These are phyloP conservation scores for Diachasmimorpha longicaudata DNA, from an alignment of 1,140 invertebrate species.

Conservation along the genomic window DNA sequence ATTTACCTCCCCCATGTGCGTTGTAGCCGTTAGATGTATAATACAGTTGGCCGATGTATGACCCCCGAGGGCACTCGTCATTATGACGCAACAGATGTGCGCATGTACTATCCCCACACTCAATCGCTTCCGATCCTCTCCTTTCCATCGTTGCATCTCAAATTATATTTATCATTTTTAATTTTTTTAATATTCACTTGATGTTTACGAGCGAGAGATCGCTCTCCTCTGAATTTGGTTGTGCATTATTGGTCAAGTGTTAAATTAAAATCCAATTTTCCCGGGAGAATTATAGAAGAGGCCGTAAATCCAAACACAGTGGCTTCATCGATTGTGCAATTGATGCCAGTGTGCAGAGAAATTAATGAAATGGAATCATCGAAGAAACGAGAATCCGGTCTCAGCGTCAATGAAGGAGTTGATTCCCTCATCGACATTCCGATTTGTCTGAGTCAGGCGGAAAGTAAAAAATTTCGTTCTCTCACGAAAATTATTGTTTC, in stretches of 20 bases:
- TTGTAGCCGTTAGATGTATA: not conserved
- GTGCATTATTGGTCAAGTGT: not conserved
- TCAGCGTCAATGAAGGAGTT: too few species aligned
- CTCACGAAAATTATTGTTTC: too few species aligned
- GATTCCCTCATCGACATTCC: too few species aligned
- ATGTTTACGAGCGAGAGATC: not conserved
- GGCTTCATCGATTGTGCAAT: not conserved
- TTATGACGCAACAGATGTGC: conserved; percentile 2
- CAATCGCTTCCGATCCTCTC: conserved; percentile 10
- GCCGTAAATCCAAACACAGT: not conserved
- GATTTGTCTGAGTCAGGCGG: too few species aligned
- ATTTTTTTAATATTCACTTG: not conserved
- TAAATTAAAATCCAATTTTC: not conserved
- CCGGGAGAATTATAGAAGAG: not conserved
- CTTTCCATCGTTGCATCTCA: not conserved
- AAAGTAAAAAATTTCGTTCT: too few species aligned
- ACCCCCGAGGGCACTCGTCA: conserved; percentile 11
- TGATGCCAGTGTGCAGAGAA: not conserved
- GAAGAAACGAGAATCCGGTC: not conserved
- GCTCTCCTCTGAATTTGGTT: not conserved
- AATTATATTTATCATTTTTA: not conserved
- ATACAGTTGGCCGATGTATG: not conserved
- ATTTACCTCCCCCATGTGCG: not conserved
- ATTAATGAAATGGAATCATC: not conserved
- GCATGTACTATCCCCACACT: not conserved